These are phyloP conservation scores for Lophius piscatorius DNA, from an alignment of 2,113 vertebrate genomes.

Conservation along the genomic window DNA sequence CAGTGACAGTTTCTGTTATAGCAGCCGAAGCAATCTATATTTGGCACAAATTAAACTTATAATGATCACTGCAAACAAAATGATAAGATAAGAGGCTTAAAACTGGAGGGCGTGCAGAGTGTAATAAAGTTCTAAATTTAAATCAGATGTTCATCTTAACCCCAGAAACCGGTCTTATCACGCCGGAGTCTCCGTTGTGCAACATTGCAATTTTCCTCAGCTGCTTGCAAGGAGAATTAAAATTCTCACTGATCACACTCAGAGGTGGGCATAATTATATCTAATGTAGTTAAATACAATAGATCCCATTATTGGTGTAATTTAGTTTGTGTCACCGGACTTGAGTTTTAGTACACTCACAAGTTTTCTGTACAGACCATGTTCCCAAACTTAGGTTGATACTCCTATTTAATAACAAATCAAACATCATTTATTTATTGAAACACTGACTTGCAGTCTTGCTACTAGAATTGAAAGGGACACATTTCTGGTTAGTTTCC, in stretches of 20 bases:
- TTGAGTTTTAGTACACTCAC: no score
- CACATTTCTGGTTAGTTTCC: no score
- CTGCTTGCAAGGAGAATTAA: neutral
- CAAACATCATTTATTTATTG: no score
- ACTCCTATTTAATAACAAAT: no score
- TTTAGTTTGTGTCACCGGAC: no score
- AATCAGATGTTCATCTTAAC: neutral
- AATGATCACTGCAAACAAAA: neutral
- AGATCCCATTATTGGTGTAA: no score
- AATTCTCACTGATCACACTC: neutral
- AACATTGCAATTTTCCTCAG: neutral
- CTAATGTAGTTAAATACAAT: neutral
- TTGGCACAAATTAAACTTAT: slow-evolving; percentile 35
- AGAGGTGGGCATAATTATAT: neutral
- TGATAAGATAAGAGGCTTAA: neutral
- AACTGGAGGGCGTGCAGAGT: neutral
- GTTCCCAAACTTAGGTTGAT: no score
- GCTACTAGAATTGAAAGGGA: no score
- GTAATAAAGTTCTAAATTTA: neutral
- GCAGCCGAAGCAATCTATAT: slow-evolving; percentile 50
- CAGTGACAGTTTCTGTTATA: slow-evolving; percentile 19
- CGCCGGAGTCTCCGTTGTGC: neutral
- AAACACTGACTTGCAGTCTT: no score
- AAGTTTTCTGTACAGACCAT: no score
- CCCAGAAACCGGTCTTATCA: neutral